These are phyloP conservation scores for Brachyrhaphis roseni DNA, from an alignment of 2,797 vertebrate species.

Conservation along the genomic window DNA sequence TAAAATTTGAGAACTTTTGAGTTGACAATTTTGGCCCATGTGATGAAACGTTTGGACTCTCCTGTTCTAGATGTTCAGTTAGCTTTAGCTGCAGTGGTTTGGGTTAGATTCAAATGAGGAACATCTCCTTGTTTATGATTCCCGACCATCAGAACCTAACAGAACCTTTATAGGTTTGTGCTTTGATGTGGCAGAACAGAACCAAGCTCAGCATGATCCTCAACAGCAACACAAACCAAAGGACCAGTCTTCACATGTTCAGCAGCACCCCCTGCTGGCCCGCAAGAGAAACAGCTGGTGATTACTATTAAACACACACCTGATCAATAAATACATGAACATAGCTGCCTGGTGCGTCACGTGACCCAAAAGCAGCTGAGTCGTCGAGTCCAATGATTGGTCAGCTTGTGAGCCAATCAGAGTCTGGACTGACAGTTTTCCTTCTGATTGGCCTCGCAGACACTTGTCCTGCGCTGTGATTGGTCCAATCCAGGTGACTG, in stretches of 20 bases:
- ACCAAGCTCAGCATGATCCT: neutral
- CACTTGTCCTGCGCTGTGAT: neutral
- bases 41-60: neutral
- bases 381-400: slow-evolving; percentile 12
- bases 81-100: neutral
- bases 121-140: neutral
- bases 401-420: slow-evolving; percentile 4
- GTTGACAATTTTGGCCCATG: neutral
- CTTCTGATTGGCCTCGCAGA: neutral
- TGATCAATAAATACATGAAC: neutral
- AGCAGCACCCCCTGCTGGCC: neutral
- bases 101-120: neutral
- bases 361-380: slow-evolving; percentile 18
- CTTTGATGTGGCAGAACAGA: slow-evolving; percentile 9
- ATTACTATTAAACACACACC: slow-evolving; percentile 13
- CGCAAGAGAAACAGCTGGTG: slow-evolving; percentile 21
- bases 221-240: neutral
- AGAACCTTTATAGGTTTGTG: neutral
- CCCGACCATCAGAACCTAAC: neutral
- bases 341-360: slow-evolving; percentile 7
- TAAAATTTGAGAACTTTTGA: neutral
- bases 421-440: neutral
- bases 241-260: neutral
- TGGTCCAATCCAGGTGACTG: slow-evolving; percentile 6
- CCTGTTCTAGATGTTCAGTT: too few relatives aligned